phyloP scores from a whole-genome alignment of 2,888 invertebrate species.

The Pollenia angustigena region DNA sequence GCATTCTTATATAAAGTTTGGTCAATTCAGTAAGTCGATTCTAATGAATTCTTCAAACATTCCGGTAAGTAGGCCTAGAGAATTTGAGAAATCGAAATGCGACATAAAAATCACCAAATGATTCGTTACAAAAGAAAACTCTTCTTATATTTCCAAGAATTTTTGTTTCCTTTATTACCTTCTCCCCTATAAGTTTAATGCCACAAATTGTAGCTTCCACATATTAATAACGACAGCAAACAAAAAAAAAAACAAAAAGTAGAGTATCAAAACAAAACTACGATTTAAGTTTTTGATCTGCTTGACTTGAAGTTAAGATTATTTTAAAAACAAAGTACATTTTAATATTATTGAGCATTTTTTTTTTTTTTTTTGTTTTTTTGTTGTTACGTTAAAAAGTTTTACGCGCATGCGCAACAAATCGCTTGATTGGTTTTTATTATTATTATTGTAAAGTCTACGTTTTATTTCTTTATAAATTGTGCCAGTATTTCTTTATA shows the following conservation, averaged over 20 bases:
- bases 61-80: too few species aligned
- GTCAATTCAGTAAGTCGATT: too few species aligned
- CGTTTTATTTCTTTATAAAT: conserved; percentile 36
- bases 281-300: conserved; percentile 41
- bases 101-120: too few species aligned
- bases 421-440: conserved; percentile 81
- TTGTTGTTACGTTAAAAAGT: conserved; percentile 64
- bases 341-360: conserved; percentile 29
- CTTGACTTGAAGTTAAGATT: conserved; percentile 47
- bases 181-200: not conserved
- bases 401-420: conserved; percentile 81
- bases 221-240: not conserved
- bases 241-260: not conserved
- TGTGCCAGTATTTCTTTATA: conserved; percentile 6
- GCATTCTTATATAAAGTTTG: too few species aligned
- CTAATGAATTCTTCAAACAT: too few species aligned
- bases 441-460: conserved; percentile 73
- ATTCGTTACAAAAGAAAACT: too few species aligned
- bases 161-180: not conserved
- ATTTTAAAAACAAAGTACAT: not conserved
- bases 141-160: too few species aligned
- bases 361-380: not conserved
- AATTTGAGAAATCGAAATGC: too few species aligned
- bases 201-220: conserved; percentile 18
- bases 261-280: conserved; percentile 12